phyloP scores from a whole-genome alignment of 2,113 vertebrate genomes.

The Solea solea region DNA sequence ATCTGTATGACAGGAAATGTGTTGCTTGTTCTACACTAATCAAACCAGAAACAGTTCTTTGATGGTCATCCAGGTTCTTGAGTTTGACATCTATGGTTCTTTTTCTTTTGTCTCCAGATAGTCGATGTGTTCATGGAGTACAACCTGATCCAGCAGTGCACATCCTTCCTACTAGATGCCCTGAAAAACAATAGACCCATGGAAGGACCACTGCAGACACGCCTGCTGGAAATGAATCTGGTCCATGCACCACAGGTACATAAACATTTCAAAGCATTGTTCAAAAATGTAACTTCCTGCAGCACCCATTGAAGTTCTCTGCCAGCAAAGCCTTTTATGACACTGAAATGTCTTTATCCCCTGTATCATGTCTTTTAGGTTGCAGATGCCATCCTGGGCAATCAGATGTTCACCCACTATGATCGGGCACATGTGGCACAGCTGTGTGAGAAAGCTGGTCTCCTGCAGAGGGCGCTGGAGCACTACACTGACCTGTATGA shows the following conservation, averaged over 20 bases:
- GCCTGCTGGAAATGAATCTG: slow-evolving; percentile 98
- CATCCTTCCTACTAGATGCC: slow-evolving; percentile 95
- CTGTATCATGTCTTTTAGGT: slow-evolving; percentile 80
- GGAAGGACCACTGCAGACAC: slow-evolving; percentile 95
- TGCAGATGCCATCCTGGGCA: slow-evolving; percentile 97
- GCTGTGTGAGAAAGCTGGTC: slow-evolving; percentile 97
- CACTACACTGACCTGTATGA: slow-evolving; percentile 98
- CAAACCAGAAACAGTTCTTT: no score
- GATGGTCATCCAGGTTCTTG: no score
- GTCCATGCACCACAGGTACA: slow-evolving; percentile 96
- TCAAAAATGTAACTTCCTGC: background rate
- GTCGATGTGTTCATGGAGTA: slow-evolving; percentile 99
- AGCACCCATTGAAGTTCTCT: background rate
- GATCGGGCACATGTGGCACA: slow-evolving; percentile 98
- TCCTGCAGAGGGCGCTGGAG: slow-evolving; percentile 96
- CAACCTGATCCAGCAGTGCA: slow-evolving; percentile 99
- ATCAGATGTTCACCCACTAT: slow-evolving; percentile 99
- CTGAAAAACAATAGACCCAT: slow-evolving; percentile 98
- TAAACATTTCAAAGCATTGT: background rate
- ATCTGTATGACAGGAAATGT: no score
- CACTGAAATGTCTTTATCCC: slow-evolving; percentile 1
- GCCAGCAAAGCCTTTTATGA: background rate
- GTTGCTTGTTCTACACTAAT: no score
- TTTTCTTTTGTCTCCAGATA: slow-evolving; percentile 82
- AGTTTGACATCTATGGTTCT: background rate